Evolutionary conservation across 1,140 invertebrate genomes (phyloP), one percentile per base, ranked within the genome.

Genomic region (Drosophila neocordata): DNA sequence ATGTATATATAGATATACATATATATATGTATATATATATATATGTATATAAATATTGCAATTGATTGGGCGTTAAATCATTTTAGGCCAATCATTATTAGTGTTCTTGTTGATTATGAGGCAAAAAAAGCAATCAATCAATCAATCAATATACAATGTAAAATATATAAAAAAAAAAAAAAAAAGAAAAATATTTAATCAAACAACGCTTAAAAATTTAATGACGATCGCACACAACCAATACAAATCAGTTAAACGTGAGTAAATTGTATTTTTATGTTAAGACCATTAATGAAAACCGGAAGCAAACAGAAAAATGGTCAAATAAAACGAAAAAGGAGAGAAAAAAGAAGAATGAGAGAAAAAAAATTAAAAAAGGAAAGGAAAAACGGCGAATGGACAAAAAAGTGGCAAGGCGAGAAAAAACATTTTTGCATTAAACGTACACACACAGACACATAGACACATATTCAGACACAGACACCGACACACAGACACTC

Each of bases 231-330:
- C 65, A 48, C 41, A 48, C 41, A 48, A 48, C 15, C 41, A 48
- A 48, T 48, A 48, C 81, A 78, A 87, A 61, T 74, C 77, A 81
- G 82, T 87, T 85, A 85, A 85, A 85, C 67, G 82, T 75, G 82
- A 85, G 81, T 78, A 85, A 85, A 85, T 85, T 85, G 81, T 85
- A 85, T 85, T 85, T 85, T 85, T 87, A 85, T 85, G 81, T 85
- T 87, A 87, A 85, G 78, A 78, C 81, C 82, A 85, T 85, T 85
- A 85, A 85, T 85, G 82, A 85, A 85, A 85, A 85, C 70, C 82
- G 74, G 77, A 85, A 78, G 77, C 82, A 87, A 85, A 81, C 81
- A 85, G 66, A 85, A 60, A 41, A 59, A 41, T 38, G 37, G 34
- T 55, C 67, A 64, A 83, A 75, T 65, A 72, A 64, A 75, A 38